Percentiles rank a stretch among this genome's conserved stretches.
These are phyloP conservation scores for Hirtodrosophila trivittata DNA, from an alignment of 2,888 invertebrate genomes.

Conservation along the genomic window DNA sequence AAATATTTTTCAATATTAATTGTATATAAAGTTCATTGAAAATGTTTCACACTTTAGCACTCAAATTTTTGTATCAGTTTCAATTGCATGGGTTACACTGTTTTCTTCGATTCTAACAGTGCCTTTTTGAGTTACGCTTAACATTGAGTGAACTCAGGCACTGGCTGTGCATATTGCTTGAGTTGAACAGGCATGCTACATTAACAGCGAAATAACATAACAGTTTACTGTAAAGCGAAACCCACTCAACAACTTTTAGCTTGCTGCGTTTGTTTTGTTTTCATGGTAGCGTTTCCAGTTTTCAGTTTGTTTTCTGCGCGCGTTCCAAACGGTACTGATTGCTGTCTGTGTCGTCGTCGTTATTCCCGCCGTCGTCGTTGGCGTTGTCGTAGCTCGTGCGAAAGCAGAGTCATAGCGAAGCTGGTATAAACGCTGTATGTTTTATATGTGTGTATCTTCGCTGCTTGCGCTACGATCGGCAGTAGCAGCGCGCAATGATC, in stretches of 20 bases:
- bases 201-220: constrained; percentile 29
- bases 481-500: constrained; percentile 49
- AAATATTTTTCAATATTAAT: no score
- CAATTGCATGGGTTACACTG: constrained; percentile 17
- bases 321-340: constrained; percentile 51
- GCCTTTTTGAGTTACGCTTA: constrained; percentile 44
- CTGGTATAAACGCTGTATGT: constrained; percentile 53
- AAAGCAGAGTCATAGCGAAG: constrained; percentile 49
- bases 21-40: no score
- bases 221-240: constrained; percentile 41
- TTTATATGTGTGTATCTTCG: constrained; percentile 18
- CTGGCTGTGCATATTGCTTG: constrained; percentile 3
- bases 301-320: constrained; percentile 67
- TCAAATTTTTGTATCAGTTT: neutral
- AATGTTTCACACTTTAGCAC: neutral
- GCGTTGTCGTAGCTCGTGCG: constrained; percentile 46
- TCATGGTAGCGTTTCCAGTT: constrained; percentile 20
- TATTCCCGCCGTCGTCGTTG: constrained; percentile 22
- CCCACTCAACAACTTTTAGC: constrained; percentile 39
- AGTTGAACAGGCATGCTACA: constrained; percentile 22
- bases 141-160: constrained; percentile 38
- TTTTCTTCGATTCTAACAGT: constrained; percentile 26
- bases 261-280: constrained; percentile 39
- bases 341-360: constrained; percentile 36
- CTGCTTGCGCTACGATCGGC: constrained; percentile 45